Base-by-base conservation (phyloP, 2,113 vertebrate genomes). In the Petroica traversi region DNA sequence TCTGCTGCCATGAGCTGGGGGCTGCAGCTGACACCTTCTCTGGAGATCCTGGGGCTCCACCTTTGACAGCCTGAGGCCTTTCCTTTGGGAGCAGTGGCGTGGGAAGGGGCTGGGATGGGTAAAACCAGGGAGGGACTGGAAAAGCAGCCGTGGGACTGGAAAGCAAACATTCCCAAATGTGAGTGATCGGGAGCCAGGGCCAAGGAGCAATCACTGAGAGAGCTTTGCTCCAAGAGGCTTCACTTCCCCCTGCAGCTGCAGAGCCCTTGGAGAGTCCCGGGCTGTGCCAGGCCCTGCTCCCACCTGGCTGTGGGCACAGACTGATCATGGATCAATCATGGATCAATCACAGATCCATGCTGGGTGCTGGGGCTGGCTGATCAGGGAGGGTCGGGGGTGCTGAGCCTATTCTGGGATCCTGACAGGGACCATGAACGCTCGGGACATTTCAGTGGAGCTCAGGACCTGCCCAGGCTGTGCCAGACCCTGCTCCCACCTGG, bases 131-230 rank as follows among this genome's bases (percentile, higher is more conserved):
- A 28, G 19, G 46, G 14, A 76, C 29, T 11, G 1, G 8, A 49
- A 62, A 41, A 63, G 29, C 33, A 52, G 81, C 68, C 41, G 5
- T 1, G 13, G 54, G 75, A 49, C 26, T 23, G 29, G 28, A 22
- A 40, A 78, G 80, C 34, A 82, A 88, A 40, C 74, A 62, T 69
- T 45, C 54, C 59, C 71, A 77, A 81, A 40, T 31, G 81, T 43
- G 89, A 95, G 89, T 24, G 36, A 63, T 14, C 4, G 2, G 83
- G 97, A 97, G 97, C 96, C 4, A 7, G 46, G 73, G 95, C 97
- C 97, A 97, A 94, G 46, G 91, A 93, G 94, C 97, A 92, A 94
- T 97, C 93, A 95, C 92, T 95, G 95, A 49, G 48, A 87, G 94
- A 89, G 67, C 76, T 92, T 85, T 75, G n/a, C 89, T 95, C 85